phyloP scores from a whole-genome alignment of 35 echinoderm and acorn worm genomes.

The Antedon bifida region DNA sequence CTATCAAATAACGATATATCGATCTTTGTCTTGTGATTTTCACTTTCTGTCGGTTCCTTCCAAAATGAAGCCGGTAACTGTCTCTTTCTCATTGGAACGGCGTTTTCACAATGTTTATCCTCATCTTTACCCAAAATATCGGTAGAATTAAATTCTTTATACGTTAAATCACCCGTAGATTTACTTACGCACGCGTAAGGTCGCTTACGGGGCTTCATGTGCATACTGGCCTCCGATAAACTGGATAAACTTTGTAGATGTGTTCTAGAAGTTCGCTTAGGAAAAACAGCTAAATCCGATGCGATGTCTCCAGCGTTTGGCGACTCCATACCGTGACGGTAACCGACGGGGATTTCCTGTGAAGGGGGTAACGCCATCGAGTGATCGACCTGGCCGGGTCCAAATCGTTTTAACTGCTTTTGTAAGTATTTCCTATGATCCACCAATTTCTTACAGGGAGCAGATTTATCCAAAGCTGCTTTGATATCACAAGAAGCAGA shows the following conservation, averaged over 20 bases:
- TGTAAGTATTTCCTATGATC: constrained; percentile 21
- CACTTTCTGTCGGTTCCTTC: constrained; percentile 55
- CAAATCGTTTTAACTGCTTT: constrained; percentile 15
- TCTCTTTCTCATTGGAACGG: constrained; percentile 45
- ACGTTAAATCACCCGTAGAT: constrained; percentile 4
- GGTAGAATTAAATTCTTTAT: background rate
- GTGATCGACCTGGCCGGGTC: background rate
- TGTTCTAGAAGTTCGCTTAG: background rate
- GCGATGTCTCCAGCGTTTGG: background rate
- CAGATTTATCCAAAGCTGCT: constrained; percentile 53
- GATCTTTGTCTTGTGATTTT: constrained; percentile 42
- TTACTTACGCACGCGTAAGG: background rate
- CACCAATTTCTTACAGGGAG: constrained; percentile 10
- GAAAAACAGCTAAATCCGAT: background rate
- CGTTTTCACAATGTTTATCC: constrained; percentile 11
- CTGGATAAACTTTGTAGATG: background rate
- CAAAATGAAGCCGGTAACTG: constrained; percentile 65
- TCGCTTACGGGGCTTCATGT: background rate
- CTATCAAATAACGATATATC: background rate
- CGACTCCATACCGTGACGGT: background rate
- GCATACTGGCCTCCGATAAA: background rate
- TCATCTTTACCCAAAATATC: background rate
- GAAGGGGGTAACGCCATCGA: background rate
- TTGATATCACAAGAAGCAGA: constrained; percentile 63
- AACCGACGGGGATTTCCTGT: background rate